Evolutionary conservation across 2,113 vertebrate genomes (phyloP).

Genomic region (Neodon shergylaensis): DNA sequence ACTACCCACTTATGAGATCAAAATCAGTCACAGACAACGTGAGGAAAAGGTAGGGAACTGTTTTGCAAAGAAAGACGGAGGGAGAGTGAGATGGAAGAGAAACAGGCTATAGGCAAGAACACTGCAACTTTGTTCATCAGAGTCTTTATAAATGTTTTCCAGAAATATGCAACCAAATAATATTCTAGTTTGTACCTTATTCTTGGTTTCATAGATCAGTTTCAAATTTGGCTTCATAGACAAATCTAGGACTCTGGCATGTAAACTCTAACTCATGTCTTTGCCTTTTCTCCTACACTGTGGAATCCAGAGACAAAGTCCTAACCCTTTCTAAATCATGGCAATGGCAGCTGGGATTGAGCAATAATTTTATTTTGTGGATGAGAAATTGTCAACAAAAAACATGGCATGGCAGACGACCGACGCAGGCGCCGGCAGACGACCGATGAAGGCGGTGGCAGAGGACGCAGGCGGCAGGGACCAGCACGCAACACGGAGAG

Average conservation of each 20-base stretch:
- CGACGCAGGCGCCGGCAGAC: too few species aligned
- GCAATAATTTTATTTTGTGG: background rate
- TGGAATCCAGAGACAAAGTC: background rate
- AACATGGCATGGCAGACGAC: too few species aligned
- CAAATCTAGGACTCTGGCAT: background rate
- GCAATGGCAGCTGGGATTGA: background rate
- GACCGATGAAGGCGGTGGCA: too few species aligned
- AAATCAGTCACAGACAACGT: background rate
- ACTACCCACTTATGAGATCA: constrained; percentile 14
- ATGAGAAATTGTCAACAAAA: background rate
- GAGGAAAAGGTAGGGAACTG: background rate
- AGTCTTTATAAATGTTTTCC: background rate
- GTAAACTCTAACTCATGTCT: background rate
- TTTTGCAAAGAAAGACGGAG: background rate
- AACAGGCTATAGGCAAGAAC: background rate
- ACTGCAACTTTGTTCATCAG: background rate
- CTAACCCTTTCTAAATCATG: background rate
- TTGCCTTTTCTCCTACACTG: background rate
- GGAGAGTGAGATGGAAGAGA: background rate
- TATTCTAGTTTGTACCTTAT: background rate
- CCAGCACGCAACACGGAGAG: too few species aligned
- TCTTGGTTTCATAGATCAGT: background rate
- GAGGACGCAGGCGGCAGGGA: too few species aligned
- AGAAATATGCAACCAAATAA: background rate
- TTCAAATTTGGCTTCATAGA: background rate